Evolutionary conservation across 2,888 invertebrate genomes (phyloP).

Genomic region (Drosophila cognata): DNA sequence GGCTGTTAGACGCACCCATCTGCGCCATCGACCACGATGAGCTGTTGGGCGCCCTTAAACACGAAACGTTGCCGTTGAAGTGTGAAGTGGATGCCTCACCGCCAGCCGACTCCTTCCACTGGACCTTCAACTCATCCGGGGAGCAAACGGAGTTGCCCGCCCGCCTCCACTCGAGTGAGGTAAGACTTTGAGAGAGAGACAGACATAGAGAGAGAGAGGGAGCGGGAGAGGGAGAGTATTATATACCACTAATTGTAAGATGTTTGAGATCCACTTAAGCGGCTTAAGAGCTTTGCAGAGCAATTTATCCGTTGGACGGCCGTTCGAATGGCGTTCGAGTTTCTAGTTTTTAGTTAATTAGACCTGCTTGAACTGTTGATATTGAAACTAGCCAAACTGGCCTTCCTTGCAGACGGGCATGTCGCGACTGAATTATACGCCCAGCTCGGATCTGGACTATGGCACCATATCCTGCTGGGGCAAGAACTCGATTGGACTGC

Average conservation of each 20-base stretch:
- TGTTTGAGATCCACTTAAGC: conserved; percentile 22
- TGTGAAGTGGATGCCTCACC: conserved; percentile 96
- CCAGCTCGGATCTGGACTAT: conserved; percentile 94
- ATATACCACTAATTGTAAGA: conserved; percentile 37
- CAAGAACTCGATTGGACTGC: conserved; percentile 92
- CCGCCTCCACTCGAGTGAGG: conserved; percentile 86
- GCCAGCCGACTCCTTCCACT: conserved; percentile 93
- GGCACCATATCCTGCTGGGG: conserved; percentile 95
- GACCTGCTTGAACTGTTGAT: conserved; percentile 10
- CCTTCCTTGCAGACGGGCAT: conserved; percentile 81
- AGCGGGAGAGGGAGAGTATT: background rate
- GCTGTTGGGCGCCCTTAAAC: conserved; percentile 93
- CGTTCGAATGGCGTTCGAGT: conserved; percentile 1
- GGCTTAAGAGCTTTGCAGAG: conserved; percentile 19
- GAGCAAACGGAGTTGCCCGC: conserved; percentile 92
- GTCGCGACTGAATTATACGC: conserved; percentile 92
- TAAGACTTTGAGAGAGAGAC: conserved; percentile 57
- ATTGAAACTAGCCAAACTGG: background rate
- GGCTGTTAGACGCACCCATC: conserved; percentile 87
- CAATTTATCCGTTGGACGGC: conserved; percentile 19
- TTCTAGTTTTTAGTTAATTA: conserved; percentile 21
- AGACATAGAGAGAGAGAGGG: background rate
- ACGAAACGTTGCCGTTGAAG: conserved; percentile 93
- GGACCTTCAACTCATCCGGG: conserved; percentile 97
- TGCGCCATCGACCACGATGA: conserved; percentile 92